These are phyloP conservation scores for Caenorhabditis sp. DNA, from an alignment of 2,888 invertebrate genomes.

Conservation along the genomic window DNA sequence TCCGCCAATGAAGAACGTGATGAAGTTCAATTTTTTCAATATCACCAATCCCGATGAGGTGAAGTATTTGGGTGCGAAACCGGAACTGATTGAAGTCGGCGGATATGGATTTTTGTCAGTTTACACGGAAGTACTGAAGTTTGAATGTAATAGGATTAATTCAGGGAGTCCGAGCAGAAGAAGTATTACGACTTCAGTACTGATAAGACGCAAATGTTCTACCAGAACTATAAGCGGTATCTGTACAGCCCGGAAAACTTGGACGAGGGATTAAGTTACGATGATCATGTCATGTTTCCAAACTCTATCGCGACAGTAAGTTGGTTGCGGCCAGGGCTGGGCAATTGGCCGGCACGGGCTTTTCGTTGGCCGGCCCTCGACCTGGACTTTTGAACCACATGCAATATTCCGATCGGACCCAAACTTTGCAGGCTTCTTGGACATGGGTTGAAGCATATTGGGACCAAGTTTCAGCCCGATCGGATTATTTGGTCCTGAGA, in stretches of 20 bases:
- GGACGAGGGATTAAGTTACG: conserved; percentile 62
- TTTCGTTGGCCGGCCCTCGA: too few relatives aligned
- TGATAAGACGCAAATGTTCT: conserved; percentile 57
- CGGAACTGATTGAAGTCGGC: conserved; percentile 60
- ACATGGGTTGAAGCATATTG: too few relatives aligned
- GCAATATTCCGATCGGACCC: too few relatives aligned
- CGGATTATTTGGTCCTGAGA: too few relatives aligned
- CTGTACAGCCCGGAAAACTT: conserved; percentile 43
- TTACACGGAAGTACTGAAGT: neutral
- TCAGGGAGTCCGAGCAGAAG: conserved; percentile 69
- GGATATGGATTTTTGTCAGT: conserved; percentile 67
- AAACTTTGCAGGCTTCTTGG: too few relatives aligned
- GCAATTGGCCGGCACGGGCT: too few relatives aligned
- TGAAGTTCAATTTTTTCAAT: conserved; percentile 69
- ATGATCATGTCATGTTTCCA: conserved; percentile 62
- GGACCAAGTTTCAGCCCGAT: too few relatives aligned
- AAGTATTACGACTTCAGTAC: conserved; percentile 58
- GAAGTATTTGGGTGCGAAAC: conserved; percentile 62
- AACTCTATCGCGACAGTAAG: conserved; percentile 63
- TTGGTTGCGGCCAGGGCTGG: too few relatives aligned
- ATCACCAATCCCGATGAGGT: conserved; percentile 68
- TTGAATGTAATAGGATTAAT: conserved; percentile 20
- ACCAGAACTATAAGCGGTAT: conserved; percentile 70
- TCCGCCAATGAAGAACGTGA: conserved; percentile 54
- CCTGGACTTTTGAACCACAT: too few relatives aligned